These are phyloP conservation scores for Nymphalis c-album DNA, from an alignment of 2,888 invertebrate genomes.

Conservation along the genomic window DNA sequence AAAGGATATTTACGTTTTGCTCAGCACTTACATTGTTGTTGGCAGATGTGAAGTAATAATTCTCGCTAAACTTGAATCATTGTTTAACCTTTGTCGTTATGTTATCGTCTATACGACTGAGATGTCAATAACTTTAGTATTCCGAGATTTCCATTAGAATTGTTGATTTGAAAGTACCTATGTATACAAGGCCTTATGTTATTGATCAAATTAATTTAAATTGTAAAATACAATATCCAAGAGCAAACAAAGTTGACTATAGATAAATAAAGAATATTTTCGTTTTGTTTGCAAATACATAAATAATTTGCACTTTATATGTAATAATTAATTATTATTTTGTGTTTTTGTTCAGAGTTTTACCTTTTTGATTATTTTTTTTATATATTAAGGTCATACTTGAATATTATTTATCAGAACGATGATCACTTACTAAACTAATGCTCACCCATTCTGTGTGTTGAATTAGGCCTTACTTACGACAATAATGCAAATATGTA, in stretches of 20 bases:
- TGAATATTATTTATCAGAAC: background rate
- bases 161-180: background rate
- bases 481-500: too few species aligned
- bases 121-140: constrained; percentile 22
- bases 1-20: too few species aligned
- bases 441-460: background rate
- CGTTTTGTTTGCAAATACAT: too few species aligned
- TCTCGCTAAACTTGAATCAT: constrained; percentile 28
- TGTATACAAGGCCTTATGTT: background rate
- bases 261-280: too few species aligned
- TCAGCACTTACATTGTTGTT: background rate
- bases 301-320: too few species aligned
- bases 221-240: background rate
- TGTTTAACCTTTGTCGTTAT: constrained; percentile 18
- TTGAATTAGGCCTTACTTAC: too few species aligned
- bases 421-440: background rate
- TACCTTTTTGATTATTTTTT: background rate
- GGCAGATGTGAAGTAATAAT: constrained; percentile 6
- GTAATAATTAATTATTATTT: too few species aligned
- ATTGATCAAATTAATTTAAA: background rate
- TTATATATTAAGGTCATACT: background rate
- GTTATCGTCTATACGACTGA: constrained; percentile 16
- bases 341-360: background rate
- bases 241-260: too few species aligned
- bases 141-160: constrained; percentile 9